These are phyloP conservation scores for Chaetodon trifasciatus DNA, from an alignment of 2,797 vertebrate genomes.

Conservation along the genomic window DNA sequence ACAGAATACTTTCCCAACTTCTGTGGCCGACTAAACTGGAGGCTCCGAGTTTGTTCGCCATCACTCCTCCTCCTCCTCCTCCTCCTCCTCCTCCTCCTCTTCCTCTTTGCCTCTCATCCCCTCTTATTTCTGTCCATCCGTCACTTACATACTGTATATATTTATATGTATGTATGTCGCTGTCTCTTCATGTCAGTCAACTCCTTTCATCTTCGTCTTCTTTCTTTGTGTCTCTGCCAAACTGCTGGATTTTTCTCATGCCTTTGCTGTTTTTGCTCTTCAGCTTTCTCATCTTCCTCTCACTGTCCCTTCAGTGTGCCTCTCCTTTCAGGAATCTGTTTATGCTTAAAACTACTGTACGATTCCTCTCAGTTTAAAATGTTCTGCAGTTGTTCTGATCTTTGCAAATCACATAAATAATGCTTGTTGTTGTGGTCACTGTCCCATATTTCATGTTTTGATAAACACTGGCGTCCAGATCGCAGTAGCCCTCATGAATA, in stretches of 20 bases:
- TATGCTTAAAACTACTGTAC: not conserved
- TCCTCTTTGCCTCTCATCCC: constrained; percentile 19
- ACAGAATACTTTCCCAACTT: constrained; percentile 87
- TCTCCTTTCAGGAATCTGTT: constrained; percentile 9
- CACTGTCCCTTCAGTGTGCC: not conserved
- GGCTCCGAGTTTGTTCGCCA: constrained; percentile 67
- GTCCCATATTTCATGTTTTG: not conserved
- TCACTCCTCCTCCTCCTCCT: constrained; percentile 26
- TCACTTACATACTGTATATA: not conserved
- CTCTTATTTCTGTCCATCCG: constrained; percentile 18
- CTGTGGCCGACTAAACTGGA: constrained; percentile 80
- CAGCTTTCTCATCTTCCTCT: not conserved
- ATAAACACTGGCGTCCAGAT: not conserved
- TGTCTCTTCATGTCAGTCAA: constrained; percentile 11
- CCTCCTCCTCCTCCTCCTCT: constrained; percentile 10
- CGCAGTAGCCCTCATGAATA: not conserved
- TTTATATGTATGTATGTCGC: not conserved
- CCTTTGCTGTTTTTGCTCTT: not conserved
- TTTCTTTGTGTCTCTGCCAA: not conserved
- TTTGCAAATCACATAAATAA: constrained; percentile 14
- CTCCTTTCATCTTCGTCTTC: not conserved
- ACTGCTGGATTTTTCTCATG: not conserved
- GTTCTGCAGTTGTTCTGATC: not conserved
- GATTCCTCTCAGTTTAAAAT: not conserved
- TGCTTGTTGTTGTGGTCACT: not conserved